phyloP scores from a whole-genome alignment of 1,140 invertebrate species.

The Drosophila asahinai region DNA sequence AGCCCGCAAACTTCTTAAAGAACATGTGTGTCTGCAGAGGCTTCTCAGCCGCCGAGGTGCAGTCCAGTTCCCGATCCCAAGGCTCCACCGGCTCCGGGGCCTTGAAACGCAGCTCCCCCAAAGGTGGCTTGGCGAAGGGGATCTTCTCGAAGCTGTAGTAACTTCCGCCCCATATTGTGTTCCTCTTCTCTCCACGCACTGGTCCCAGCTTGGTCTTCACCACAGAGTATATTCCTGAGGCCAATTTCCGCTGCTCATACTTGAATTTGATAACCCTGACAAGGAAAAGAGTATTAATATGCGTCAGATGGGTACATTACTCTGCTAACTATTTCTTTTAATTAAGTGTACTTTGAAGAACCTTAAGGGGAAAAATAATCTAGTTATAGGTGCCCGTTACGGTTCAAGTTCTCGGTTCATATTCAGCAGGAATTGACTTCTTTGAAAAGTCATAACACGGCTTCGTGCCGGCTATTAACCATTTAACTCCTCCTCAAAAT shows the following conservation, averaged over 20 bases:
- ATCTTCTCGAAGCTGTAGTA: constrained; percentile 87
- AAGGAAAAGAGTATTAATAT: background rate
- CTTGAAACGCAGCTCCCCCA: constrained; percentile 88
- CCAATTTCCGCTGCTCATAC: constrained; percentile 70
- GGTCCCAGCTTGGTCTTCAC: constrained; percentile 63
- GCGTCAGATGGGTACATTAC: no score
- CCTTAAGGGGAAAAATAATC: no score
- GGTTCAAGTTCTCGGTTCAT: background rate
- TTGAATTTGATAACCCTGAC: constrained; percentile 73
- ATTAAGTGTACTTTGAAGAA: no score
- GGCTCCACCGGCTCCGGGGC: constrained; percentile 85
- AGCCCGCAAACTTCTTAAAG: constrained; percentile 78
- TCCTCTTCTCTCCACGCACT: constrained; percentile 70
- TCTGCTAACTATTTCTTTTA: no score
- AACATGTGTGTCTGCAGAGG: constrained; percentile 80
- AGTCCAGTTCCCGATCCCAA: constrained; percentile 86
- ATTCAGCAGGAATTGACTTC: background rate
- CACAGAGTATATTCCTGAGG: constrained; percentile 67
- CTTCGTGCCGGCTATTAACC: background rate
- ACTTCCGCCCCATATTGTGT: constrained; percentile 70
- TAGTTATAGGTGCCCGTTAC: no score
- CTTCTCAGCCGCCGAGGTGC: constrained; percentile 64
- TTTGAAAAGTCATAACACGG: constrained; percentile 2
- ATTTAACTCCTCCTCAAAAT: constrained; percentile 16
- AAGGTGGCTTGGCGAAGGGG: constrained; percentile 91